phyloP scores from a whole-genome alignment of 2,113 vertebrate species.

The Phaethornis superciliosus region DNA sequence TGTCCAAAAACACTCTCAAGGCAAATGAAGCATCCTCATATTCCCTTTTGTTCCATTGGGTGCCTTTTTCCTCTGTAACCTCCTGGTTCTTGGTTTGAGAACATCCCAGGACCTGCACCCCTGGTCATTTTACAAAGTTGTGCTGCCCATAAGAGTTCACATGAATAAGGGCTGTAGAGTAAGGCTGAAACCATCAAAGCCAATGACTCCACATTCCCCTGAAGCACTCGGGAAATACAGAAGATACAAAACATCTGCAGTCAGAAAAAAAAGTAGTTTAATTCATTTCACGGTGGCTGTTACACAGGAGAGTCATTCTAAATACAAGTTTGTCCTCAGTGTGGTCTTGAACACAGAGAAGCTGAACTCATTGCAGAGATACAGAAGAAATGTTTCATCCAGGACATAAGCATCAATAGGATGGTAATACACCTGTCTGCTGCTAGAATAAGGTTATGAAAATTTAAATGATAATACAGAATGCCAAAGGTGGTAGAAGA shows the following conservation, averaged over 20 bases:
- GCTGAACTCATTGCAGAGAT: not conserved
- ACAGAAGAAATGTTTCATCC: not conserved
- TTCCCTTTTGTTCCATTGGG: not conserved
- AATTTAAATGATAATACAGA: not conserved
- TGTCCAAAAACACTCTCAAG: not conserved
- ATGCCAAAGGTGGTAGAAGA: not conserved
- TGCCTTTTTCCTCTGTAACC: not conserved
- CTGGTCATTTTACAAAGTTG: accelerated
- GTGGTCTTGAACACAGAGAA: not conserved
- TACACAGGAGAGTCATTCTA: not conserved
- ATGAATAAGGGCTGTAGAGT: accelerated
- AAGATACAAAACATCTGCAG: not conserved
- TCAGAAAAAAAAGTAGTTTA: not conserved
- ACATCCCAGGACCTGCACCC: not conserved
- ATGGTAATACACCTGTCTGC: not conserved
- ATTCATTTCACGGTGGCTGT: not conserved
- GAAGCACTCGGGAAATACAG: not conserved
- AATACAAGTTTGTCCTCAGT: not conserved
- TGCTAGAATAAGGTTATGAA: not conserved
- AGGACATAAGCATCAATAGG: not conserved
- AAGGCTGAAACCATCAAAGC: not conserved
- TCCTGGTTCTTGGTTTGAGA: not conserved
- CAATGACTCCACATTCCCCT: not conserved
- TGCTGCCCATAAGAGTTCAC: not conserved
- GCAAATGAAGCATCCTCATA: not conserved